Conservation (phyloP, 2,888 invertebrate genomes). For the Tipula vernalis region DNA sequence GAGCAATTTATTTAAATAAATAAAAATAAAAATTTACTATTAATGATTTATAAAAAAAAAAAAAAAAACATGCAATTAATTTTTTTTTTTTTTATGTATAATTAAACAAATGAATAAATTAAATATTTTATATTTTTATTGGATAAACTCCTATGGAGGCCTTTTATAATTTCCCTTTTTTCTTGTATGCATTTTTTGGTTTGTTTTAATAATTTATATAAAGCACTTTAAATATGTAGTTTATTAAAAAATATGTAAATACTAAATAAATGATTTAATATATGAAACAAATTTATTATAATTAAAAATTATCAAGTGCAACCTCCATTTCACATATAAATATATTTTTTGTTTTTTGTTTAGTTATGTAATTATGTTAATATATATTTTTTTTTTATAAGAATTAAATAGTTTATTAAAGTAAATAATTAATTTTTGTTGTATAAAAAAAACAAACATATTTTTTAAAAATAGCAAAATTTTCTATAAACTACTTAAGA, state of each 20-base stretch:
- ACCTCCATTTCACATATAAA: background rate
- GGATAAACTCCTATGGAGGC: background rate
- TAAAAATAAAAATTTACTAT: background rate
- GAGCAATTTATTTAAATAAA: background rate
- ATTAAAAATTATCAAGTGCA: background rate
- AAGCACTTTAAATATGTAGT: background rate
- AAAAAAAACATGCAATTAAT: background rate
- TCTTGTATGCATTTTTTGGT: background rate
- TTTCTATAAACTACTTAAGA: background rate
- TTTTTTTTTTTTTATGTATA: background rate
- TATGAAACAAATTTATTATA: background rate
- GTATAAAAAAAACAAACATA: background rate
- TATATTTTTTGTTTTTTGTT: background rate
- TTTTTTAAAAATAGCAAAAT: constrained; percentile 4
- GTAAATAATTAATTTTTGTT: background rate
- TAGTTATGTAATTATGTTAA: background rate
- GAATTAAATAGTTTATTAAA: background rate
- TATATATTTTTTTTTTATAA: background rate
- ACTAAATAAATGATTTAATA: background rate
- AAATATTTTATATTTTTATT: background rate
- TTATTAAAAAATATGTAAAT: background rate
- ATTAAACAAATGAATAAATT: background rate
- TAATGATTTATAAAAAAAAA: background rate
- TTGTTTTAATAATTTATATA: background rate
- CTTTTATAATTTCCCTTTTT: background rate